A percentile compares a stretch with the other conserved stretches of the same genome.
These are phyloP conservation scores for human DNA, from an alignment of 2,113 vertebrate species.

Conservation along the genomic window GRCh38 chr3:62938501-62939000, in stretches of 20 bases:
- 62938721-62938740: background rate
- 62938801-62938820: background rate
- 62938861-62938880: background rate
- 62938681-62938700: background rate
- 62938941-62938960: background rate
- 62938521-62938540: background rate
- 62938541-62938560: background rate
- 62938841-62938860: background rate
- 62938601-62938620: background rate
- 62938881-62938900: background rate
- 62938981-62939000: background rate
- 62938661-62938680: background rate
- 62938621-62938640: background rate
- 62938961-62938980: background rate
- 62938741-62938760: background rate
- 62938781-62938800: background rate
- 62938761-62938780: background rate
- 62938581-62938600: background rate
- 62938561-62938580: background rate
- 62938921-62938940: background rate
- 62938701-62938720: background rate
- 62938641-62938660: background rate
- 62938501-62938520: background rate
- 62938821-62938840: background rate
- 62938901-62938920: background rate